Conservation (phyloP, 2,797 vertebrate genomes). For the Pipistrellus kuhlii region DNA sequence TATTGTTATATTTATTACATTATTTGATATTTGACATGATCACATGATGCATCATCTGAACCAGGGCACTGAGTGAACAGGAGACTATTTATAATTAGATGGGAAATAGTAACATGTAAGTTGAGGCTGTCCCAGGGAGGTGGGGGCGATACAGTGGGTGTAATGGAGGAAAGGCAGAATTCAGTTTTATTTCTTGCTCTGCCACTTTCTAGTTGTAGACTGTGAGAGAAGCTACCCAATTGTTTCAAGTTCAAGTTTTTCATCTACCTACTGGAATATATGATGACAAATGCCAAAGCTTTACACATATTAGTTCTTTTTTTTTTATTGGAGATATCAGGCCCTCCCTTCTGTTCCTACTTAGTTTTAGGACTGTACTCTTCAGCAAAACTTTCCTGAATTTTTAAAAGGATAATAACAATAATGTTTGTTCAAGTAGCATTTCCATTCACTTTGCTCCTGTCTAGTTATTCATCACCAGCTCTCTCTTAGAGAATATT, state of each 20-base stretch:
- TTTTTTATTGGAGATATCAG: background rate
- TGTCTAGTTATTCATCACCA: background rate
- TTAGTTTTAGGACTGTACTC: background rate
- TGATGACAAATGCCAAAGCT: background rate
- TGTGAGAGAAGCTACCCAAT: background rate
- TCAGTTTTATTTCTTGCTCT: background rate
- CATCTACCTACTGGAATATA: background rate
- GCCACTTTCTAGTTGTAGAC: background rate
- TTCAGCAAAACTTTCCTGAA: background rate
- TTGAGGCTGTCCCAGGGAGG: background rate
- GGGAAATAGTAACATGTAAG: background rate
- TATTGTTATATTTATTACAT: background rate
- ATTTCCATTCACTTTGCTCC: slow-evolving; percentile 23
- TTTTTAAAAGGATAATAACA: slow-evolving; percentile 18
- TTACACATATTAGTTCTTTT: background rate
- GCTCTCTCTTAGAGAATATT: background rate
- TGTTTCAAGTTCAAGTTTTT: background rate
- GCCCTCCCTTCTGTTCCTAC: background rate
- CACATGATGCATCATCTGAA: background rate
- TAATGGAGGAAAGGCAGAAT: background rate
- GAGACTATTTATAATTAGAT: background rate
- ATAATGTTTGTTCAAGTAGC: slow-evolving; percentile 4
- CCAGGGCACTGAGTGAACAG: background rate
- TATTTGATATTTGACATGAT: background rate
- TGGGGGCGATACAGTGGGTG: accelerated